Percentiles rank a stretch among this genome's conserved stretches.
phyloP scores from a whole-genome alignment of 2,113 vertebrate genomes.

The Geothlypis trichas region DNA sequence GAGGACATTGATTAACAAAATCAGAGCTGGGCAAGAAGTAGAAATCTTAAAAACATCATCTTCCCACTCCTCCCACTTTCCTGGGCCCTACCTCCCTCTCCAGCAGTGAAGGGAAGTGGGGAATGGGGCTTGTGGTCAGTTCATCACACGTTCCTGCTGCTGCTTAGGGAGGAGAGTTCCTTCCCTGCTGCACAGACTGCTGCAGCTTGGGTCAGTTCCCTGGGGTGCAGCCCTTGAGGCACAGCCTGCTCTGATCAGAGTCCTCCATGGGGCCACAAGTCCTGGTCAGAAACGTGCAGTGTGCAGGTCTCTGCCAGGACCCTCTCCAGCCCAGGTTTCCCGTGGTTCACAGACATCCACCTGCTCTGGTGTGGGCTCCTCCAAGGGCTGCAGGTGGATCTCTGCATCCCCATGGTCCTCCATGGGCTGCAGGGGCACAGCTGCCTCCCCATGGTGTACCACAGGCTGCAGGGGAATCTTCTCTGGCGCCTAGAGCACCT shows the following conservation, averaged over 20 bases:
- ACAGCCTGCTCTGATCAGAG: not conserved
- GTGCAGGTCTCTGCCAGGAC: not conserved
- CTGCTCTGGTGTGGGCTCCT: not conserved
- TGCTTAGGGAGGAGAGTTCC: not conserved
- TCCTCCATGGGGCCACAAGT: not conserved
- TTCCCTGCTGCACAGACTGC: not conserved
- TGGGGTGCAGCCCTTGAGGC: not conserved
- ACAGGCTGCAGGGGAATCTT: not conserved
- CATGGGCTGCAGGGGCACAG: not conserved
- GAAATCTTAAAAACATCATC: not conserved
- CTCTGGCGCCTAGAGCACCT: not conserved
- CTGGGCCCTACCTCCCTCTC: not conserved
- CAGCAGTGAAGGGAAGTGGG: not conserved
- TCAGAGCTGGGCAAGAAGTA: not conserved
- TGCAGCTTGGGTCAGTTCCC: not conserved
- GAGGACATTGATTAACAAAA: not conserved
- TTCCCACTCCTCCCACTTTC: not conserved
- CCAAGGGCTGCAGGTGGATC: not conserved
- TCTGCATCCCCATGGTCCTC: not conserved
- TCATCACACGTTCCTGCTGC: not conserved
- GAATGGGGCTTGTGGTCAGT: not conserved
- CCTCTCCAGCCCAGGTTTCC: not conserved
- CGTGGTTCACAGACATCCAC: not conserved
- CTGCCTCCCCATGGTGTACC: not conserved
- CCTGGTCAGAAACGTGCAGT: not conserved